A percentile compares a stretch with the other conserved stretches of the same genome.
Evolutionary conservation across 2,888 invertebrate species (phyloP).

Genomic region (Leptopilina syphax): DNA sequence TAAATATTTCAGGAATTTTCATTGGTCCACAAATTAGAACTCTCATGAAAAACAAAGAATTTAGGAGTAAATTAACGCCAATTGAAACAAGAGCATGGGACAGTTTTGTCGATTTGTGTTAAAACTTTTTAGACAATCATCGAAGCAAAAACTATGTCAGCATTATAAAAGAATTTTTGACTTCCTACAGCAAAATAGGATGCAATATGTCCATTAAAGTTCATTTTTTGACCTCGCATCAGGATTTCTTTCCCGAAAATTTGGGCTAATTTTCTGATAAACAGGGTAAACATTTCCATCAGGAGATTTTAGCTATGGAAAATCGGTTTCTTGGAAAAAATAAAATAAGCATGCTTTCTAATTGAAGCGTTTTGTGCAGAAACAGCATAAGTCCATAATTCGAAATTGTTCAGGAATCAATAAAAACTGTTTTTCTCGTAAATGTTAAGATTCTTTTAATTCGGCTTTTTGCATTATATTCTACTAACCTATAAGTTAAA

Average conservation of each 20-base stretch:
- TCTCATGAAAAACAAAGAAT: conserved; percentile 31
- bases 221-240: conserved; percentile 62
- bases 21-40: conserved; percentile 42
- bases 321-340: conserved; percentile 56
- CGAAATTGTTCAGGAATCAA: no score
- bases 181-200: conserved; percentile 54
- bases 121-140: conserved; percentile 45
- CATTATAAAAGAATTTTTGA: conserved; percentile 42
- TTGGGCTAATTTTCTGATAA: conserved; percentile 61
- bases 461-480: no score
- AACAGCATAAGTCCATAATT: no score
- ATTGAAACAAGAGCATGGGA: conserved; percentile 46
- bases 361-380: no score
- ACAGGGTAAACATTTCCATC: conserved; percentile 64
- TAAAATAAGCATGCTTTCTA: conserved; percentile 43
- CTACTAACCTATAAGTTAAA: no score
- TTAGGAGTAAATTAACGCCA: conserved; percentile 32
- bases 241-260: conserved; percentile 59
- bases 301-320: conserved; percentile 61
- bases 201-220: conserved; percentile 60
- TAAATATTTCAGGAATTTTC: conserved; percentile 24
- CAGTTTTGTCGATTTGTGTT: conserved; percentile 35
- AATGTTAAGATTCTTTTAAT: no score
- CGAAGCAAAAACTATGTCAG: conserved; percentile 44
- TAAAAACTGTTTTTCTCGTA: no score